phyloP scores from a whole-genome alignment of 2,797 vertebrate species.

The Garrulus glandarius region DNA sequence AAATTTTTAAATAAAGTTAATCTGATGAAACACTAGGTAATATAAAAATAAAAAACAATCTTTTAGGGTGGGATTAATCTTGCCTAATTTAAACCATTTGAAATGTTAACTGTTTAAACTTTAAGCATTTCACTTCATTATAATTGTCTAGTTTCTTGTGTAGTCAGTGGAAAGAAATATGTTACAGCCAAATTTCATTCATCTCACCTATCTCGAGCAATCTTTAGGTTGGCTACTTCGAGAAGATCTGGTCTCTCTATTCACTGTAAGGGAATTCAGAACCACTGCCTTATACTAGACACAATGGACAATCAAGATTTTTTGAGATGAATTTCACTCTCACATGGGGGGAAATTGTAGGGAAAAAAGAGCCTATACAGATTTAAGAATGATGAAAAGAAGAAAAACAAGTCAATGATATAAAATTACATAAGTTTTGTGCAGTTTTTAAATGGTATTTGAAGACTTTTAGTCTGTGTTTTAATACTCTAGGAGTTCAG shows the following conservation, averaged over 20 bases:
- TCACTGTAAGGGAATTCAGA: not conserved
- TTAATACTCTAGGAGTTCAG: not conserved
- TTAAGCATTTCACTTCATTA: not conserved
- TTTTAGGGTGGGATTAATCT: not conserved
- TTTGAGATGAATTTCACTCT: not conserved
- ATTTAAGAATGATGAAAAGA: not conserved
- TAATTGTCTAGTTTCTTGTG: not conserved
- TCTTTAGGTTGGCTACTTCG: not conserved
- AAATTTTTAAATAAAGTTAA: not conserved
- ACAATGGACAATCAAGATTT: not conserved
- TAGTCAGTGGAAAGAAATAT: not conserved
- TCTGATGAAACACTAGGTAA: not conserved
- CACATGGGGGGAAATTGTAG: not conserved
- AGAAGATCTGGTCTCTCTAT: not conserved
- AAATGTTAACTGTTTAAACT: not conserved
- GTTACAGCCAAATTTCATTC: not conserved
- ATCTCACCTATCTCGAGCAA: not conserved
- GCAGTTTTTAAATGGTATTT: not conserved
- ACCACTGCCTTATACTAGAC: not conserved
- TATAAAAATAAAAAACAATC: not conserved
- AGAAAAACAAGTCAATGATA: not conserved
- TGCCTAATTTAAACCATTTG: not conserved
- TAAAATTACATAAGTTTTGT: not conserved
- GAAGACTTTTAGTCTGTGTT: not conserved
- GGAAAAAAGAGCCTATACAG: fast-evolving